Percentiles rank a stretch among this genome's conserved stretches.
phyloP scores from a whole-genome alignment of 2,113 vertebrate genomes.

The Aleadryas rufinucha region DNA sequence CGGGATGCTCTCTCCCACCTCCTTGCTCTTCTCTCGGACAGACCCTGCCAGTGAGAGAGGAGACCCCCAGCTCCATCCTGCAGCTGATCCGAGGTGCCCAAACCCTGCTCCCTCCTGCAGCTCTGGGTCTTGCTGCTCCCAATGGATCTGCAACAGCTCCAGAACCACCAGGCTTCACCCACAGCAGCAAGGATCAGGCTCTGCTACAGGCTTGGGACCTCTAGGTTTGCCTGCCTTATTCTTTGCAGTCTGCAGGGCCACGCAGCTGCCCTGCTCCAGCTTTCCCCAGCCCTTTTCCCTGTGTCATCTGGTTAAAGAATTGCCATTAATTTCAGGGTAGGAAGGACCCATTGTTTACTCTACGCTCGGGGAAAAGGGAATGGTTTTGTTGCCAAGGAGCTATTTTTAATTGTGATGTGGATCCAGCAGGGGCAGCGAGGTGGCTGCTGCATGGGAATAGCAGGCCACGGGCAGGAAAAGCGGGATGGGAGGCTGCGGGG shows the following conservation, averaged over 20 bases:
- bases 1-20: not conserved
- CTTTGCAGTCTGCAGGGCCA: not conserved
- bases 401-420: constrained; percentile 45
- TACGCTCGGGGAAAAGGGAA: not conserved
- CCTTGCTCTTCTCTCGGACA: not conserved
- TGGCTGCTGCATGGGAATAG: not conserved
- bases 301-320: constrained; percentile 32
- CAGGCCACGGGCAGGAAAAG: not conserved
- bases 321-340: not conserved
- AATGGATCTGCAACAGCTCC: not conserved
- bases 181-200: not conserved
- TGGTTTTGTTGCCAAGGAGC: constrained; percentile 4
- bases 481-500: not conserved
- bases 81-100: accelerated
- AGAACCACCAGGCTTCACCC: not conserved
- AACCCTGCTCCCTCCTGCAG: not conserved
- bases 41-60: not conserved
- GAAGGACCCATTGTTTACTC: constrained; percentile 51
- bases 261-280: not conserved
- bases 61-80: not conserved
- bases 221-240: not conserved
- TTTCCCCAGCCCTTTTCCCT: not conserved
- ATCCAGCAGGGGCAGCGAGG: not conserved
- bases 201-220: not conserved
- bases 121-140: not conserved